phyloP scores from a whole-genome alignment of 2,797 vertebrate genomes.

The Rousettus madagascariensis region DNA sequence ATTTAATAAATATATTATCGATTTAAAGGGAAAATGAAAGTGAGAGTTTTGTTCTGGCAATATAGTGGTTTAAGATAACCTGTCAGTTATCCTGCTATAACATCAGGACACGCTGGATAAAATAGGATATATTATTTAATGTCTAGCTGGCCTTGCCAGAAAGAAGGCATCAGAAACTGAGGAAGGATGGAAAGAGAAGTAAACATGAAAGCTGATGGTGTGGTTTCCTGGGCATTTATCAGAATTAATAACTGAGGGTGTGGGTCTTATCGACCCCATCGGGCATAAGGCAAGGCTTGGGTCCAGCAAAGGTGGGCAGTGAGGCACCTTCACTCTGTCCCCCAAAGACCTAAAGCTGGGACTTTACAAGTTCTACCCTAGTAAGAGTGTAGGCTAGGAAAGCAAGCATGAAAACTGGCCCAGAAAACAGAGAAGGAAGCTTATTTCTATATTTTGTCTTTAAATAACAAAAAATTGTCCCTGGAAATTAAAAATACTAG shows the following conservation, averaged over 20 bases:
- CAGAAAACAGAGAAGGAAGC: not conserved
- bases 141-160: not conserved
- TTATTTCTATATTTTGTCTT: not conserved
- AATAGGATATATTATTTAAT: not conserved
- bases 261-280: not conserved
- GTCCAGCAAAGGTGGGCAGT: not conserved
- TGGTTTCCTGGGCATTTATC: not conserved
- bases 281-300: not conserved
- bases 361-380: not conserved
- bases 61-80: not conserved
- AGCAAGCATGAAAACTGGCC: not conserved
- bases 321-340: accelerated
- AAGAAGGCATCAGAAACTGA: not conserved
- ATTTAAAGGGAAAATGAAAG: slow-evolving; percentile 22
- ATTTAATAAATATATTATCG: not conserved
- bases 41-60: not conserved
- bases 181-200: not conserved
- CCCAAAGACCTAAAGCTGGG: not conserved
- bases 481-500: not conserved
- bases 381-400: not conserved
- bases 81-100: not conserved
- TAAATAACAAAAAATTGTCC: not conserved
- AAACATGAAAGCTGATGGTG: not conserved
- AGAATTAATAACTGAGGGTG: not conserved
- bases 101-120: not conserved